Conservation (phyloP, 2,113 vertebrate genomes). For the Eurystomus gularis region DNA sequence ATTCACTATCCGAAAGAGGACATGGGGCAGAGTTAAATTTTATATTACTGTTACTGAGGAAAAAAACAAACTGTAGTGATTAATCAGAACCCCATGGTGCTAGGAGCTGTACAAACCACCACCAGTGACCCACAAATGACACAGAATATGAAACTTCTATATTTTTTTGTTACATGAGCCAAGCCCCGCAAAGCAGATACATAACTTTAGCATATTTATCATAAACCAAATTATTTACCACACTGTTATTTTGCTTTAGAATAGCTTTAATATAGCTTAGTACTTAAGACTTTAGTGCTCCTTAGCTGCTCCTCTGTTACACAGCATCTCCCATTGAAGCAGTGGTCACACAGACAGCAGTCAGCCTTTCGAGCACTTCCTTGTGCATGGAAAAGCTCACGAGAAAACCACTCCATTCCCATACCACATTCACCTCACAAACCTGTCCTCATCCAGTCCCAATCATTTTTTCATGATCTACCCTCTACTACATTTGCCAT, state of each 20-base stretch:
- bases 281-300: not conserved
- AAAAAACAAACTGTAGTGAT: not conserved
- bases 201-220: not conserved
- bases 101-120: not conserved
- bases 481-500: not conserved
- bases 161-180: not conserved
- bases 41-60: not conserved
- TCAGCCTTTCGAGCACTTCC: not conserved
- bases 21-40: not conserved
- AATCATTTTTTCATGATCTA: not conserved
- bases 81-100: not conserved
- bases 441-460: not conserved
- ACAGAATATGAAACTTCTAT: not conserved
- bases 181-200: not conserved
- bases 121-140: not conserved
- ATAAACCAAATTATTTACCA: not conserved
- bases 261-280: not conserved
- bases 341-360: not conserved
- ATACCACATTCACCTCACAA: not conserved
- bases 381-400: not conserved
- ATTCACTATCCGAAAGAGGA: not conserved
- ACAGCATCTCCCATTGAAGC: not conserved
- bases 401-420: not conserved
- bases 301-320: not conserved
- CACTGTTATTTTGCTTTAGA: not conserved